Evolutionary conservation across 2,888 invertebrate genomes (phyloP), one percentile per base, ranked within the genome.

Genomic region (Drymonia ruficornis): DNA sequence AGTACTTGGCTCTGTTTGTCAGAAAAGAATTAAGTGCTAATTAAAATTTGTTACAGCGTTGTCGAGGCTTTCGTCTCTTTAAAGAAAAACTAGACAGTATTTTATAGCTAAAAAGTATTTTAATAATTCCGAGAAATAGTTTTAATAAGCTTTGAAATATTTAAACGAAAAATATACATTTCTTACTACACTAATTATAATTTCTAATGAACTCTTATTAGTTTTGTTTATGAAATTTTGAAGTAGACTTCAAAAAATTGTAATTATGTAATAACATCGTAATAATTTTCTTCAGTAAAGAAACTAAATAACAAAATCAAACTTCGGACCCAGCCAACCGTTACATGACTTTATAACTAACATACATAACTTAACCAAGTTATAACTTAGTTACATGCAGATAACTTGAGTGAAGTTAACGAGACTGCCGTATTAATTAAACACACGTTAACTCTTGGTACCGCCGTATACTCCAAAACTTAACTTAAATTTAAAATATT

Each of bases 11-110:
- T 48, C 57, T 57, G 55, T 65, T 61, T 48, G 49, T 45, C 54
- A 52, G 53, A 59, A 59, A 51, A 63, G 50, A 64, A 59, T 56
- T 50, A 58, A 68, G 53, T 59, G 45, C 49, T 48, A 61, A 61
- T 70, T 64, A 70, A 59, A 67, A 54, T 61, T 56, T 57, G 53
- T 53, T 49, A 58, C 52, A 53, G 29, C 15, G 28, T 11, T 15
- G 19, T n/a, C 11, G 13, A 4, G 12, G 19, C 12, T 43, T 18
- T 43, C 12, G 19, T 43, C 11, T 43, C 11, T 43, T 3, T 43
- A n/a, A 1, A 29, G 13, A 44, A 23, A 23, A 44, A n/a, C 1
- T 23, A 23, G 7, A 44, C 5, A 23, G 13, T 8, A 6, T 23
- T 23, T 23, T 44, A 23, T 16, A 40, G 8, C 5, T 2, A 40